Evolutionary conservation across 2,797 vertebrate genomes (phyloP).

Genomic region (Chaunax sp.): DNA sequence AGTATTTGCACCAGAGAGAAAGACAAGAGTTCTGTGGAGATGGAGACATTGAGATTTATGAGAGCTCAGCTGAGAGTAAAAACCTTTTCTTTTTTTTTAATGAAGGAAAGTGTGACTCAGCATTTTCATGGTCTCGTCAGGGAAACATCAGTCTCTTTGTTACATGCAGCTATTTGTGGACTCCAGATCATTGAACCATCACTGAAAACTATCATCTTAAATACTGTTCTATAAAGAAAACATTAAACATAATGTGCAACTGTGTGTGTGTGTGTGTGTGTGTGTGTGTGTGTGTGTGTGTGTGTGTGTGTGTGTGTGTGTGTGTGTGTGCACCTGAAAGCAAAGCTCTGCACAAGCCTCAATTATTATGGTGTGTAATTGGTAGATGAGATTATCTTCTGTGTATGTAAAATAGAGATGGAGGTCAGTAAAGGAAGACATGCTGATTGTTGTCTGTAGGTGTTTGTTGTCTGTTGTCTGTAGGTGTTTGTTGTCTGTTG

Average conservation of each 20-base stretch:
- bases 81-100: no score
- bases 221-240: no score
- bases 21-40: not conserved
- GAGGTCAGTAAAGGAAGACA: no score
- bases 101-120: conserved; percentile 8
- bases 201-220: no score
- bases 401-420: conserved; percentile 26
- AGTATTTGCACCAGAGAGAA: conserved; percentile 7
- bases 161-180: no score
- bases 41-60: not conserved
- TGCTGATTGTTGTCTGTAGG: no score
- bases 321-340: not conserved
- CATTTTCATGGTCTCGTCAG: not conserved
- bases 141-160: not conserved
- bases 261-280: not conserved
- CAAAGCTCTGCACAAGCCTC: conserved; percentile 17
- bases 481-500: no score
- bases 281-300: not conserved
- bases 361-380: conserved; percentile 56
- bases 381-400: conserved; percentile 37
- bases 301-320: not conserved
- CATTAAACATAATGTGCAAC: no score
- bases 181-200: not conserved
- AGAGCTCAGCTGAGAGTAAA: not conserved
- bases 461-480: no score